Evolutionary conservation across 1,140 invertebrate species (phyloP).

Genomic region (Subanguina moxae): DNA sequence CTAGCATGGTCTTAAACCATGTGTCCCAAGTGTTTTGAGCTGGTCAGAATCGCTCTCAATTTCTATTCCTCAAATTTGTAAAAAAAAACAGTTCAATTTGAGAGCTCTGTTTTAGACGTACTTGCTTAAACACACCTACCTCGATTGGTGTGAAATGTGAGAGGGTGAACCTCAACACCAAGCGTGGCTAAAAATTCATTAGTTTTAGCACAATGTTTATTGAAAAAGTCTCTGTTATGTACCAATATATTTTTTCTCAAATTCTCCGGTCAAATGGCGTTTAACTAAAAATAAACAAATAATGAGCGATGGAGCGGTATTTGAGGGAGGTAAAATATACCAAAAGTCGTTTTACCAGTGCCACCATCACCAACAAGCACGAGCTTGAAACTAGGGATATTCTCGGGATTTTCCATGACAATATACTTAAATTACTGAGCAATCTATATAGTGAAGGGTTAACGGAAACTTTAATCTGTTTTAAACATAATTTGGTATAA

Average conservation of each 20-base stretch:
- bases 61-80: no score
- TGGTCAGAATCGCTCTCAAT: no score
- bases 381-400: slow-evolving; percentile 68
- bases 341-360: slow-evolving; percentile 97
- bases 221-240: slow-evolving; percentile 40
- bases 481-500: no score
- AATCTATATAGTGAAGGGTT: no score
- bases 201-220: background rate
- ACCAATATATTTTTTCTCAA: slow-evolving; percentile 97
- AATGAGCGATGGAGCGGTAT: background rate
- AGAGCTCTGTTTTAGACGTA: no score
- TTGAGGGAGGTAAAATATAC: background rate
- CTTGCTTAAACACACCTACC: slow-evolving; percentile 63
- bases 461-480: no score
- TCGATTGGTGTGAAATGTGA: slow-evolving; percentile 95
- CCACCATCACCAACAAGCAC: slow-evolving; percentile 98
- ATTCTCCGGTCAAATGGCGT: slow-evolving; percentile 96
- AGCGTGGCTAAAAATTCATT: slow-evolving; percentile 71
- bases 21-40: no score
- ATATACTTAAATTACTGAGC: background rate
- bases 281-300: slow-evolving; percentile 69
- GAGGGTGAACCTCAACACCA: slow-evolving; percentile 96
- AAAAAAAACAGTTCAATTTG: no score
- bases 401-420: slow-evolving; percentile 19
- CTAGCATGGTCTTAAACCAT: no score